phyloP scores from a whole-genome alignment of 2,113 vertebrate species.

The Emydocephalus ijimae region DNA sequence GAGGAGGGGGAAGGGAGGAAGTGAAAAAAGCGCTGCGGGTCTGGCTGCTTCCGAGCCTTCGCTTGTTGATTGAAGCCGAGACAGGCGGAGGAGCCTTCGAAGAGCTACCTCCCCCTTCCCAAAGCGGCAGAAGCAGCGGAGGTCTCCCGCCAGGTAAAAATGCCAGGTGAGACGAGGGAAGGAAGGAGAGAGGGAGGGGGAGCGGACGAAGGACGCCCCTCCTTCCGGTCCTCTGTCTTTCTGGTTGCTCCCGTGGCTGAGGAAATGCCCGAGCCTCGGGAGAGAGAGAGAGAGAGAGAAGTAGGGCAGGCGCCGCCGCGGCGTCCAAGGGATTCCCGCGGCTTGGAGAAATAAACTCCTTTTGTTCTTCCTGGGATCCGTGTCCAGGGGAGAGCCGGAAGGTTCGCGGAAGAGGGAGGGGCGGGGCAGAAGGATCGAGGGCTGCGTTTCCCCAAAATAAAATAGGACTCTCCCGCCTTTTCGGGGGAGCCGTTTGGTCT shows the following conservation, averaged over 20 bases:
- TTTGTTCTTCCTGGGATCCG: neutral
- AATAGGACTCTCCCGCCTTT: neutral
- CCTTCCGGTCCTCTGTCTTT: neutral
- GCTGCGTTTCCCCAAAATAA: neutral
- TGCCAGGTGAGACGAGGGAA: neutral
- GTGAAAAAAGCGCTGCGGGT: conserved; percentile 26
- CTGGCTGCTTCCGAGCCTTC: conserved; percentile 35
- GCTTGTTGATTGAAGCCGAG: neutral
- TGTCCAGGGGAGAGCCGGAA: neutral
- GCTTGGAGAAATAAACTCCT: neutral
- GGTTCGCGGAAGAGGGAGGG: neutral
- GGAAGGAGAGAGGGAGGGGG: neutral
- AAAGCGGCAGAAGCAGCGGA: neutral
- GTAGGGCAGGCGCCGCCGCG: neutral
- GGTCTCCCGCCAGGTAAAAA: conserved; percentile 51
- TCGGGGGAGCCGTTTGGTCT: neutral
- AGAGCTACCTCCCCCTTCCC: neutral
- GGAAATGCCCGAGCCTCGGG: neutral
- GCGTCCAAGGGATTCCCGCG: neutral
- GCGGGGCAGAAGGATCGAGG: neutral
- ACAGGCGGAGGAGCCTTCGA: neutral
- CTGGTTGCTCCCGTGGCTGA: neutral
- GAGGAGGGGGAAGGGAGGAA: conserved; percentile 28
- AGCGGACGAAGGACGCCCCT: neutral
- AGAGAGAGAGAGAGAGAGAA: neutral